Conservation (phyloP, 2,797 vertebrate genomes). For the Pseudochromis fuscus region DNA sequence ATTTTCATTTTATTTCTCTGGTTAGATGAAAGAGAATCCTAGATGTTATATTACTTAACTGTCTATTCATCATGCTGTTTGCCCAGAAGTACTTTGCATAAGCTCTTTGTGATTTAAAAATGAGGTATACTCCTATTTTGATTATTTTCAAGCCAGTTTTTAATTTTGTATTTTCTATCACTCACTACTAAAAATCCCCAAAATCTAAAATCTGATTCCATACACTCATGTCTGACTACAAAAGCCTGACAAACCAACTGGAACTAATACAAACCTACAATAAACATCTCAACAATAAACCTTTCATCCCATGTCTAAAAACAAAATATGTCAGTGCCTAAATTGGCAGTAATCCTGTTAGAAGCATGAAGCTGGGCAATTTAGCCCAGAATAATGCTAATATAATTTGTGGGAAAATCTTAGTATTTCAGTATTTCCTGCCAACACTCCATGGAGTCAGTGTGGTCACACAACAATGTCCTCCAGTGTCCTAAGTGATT, state of each 20-base stretch:
- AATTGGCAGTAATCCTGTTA: slow-evolving; percentile 55
- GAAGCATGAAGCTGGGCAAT: slow-evolving; percentile 33
- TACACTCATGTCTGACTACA: slow-evolving; percentile 12
- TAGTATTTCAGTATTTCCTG: slow-evolving; percentile 43
- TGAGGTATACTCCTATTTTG: not conserved
- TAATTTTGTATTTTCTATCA: not conserved
- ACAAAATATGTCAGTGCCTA: slow-evolving; percentile 30
- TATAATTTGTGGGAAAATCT: slow-evolving; percentile 51
- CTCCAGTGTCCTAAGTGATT: slow-evolving; percentile 25
- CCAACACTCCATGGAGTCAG: slow-evolving; percentile 24
- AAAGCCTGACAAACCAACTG: slow-evolving; percentile 9
- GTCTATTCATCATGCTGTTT: slow-evolving; percentile 7
- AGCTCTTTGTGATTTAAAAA: slow-evolving; percentile 14
- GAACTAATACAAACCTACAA: slow-evolving; percentile 21
- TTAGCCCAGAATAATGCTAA: slow-evolving; percentile 40
- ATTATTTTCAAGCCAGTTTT: not conserved
- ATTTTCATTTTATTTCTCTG: slow-evolving; percentile 7
- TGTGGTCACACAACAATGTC: slow-evolving; percentile 34
- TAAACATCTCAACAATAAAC: slow-evolving; percentile 33
- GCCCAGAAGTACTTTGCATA: not conserved
- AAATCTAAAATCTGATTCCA: too few species aligned
- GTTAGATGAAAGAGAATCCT: slow-evolving; percentile 11
- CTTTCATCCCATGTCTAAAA: slow-evolving; percentile 35
- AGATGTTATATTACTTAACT: slow-evolving; percentile 6
- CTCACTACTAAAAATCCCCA: not conserved